These are phyloP conservation scores for cattle (Bos taurus) DNA, from an alignment of 2,113 vertebrate genomes.

Conservation along the genomic window DNA sequence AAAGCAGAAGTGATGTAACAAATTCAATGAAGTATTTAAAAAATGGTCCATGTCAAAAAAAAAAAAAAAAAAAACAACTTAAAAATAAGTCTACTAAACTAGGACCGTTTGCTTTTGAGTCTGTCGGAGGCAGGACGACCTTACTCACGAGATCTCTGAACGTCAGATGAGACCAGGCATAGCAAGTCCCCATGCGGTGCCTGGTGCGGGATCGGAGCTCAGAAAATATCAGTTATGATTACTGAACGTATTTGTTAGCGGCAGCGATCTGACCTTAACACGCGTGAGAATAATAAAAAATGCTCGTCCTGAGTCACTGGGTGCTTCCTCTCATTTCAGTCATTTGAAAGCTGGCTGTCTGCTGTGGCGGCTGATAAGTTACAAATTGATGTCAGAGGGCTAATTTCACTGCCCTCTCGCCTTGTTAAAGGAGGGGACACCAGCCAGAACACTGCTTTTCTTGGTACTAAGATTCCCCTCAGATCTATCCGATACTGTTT, in stretches of 20 bases:
- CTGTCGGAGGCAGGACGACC: background rate
- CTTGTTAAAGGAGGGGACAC: conserved; percentile 12
- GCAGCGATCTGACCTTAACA: background rate
- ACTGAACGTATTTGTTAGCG: background rate
- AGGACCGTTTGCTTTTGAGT: conserved; percentile 24
- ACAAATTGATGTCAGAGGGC: background rate
- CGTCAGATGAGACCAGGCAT: background rate
- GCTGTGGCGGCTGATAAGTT: background rate
- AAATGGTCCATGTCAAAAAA: background rate
- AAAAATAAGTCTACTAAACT: background rate
- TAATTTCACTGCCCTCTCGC: background rate
- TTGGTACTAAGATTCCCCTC: background rate
- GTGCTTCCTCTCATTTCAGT: conserved; percentile 33
- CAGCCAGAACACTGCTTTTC: background rate
- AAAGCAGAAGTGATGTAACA: background rate
- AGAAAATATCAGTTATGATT: background rate
- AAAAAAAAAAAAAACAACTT: background rate
- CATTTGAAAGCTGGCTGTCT: background rate
- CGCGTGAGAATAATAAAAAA: background rate
- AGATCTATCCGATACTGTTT: background rate
- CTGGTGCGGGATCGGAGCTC: too few species aligned
- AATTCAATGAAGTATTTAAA: background rate
- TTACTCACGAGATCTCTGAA: background rate
- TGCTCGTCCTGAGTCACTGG: background rate
- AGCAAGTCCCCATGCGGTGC: too few species aligned